Conservation (phyloP, 2,113 vertebrate species). For the Corythornis cristatus region DNA sequence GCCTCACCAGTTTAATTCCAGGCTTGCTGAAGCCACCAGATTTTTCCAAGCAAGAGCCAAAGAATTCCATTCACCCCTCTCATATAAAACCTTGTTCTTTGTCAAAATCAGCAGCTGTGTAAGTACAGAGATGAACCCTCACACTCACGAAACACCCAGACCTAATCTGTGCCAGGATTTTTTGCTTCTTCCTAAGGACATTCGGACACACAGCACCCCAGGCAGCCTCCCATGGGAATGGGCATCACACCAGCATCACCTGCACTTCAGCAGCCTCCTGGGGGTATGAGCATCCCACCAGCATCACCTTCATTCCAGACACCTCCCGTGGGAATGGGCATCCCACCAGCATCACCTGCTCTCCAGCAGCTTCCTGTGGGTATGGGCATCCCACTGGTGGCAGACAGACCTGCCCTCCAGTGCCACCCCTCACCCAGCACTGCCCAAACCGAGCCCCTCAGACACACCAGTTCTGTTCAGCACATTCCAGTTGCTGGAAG, state of each 20-base stretch:
- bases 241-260: background rate
- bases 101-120: background rate
- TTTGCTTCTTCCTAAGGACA: background rate
- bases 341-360: background rate
- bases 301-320: background rate
- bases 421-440: background rate
- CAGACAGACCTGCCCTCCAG: background rate
- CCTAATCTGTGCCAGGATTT: background rate
- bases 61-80: background rate
- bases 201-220: background rate
- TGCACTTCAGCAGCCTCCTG: background rate
- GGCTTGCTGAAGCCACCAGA: background rate
- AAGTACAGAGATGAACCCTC: background rate
- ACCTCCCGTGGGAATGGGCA: background rate
- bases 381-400: background rate
- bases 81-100: background rate
- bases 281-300: background rate
- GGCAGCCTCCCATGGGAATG: accelerated
- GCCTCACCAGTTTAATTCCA: background rate
- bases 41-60: background rate
- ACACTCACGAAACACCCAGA: background rate
- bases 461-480: background rate
- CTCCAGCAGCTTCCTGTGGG: accelerated
- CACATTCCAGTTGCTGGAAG: background rate
- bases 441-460: background rate